Base-by-base conservation (phyloP, 2,113 vertebrate genomes). In the Cavia aperea region DNA sequence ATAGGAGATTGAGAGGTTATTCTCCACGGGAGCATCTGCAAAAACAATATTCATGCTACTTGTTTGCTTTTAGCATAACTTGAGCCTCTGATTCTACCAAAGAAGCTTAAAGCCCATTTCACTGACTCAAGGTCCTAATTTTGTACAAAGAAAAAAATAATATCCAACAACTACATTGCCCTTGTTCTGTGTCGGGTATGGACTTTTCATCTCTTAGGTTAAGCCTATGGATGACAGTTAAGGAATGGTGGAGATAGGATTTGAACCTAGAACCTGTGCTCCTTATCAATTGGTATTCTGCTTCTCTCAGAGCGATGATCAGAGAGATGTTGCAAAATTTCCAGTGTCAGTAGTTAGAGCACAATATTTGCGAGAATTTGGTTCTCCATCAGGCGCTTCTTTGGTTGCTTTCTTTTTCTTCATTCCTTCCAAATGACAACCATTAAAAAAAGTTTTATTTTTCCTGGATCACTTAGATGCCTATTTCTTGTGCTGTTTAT, bases 31-130 rank as follows among this genome's bases (percentile, higher is more conserved):
- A 90, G 51, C 73, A 49, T 95, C 87, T 90, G 92, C 49, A 77
- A 93, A 96, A 95, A 81, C 90, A 93, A 95, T 90, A 83, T 90
- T 73, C 84, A 12, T 14, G 56, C 66, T 60, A 1, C 58, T 70
- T 82, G 62, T 83, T 72, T 92, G 46, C 36, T 84, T 88, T 86
- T n/a, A 68, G 51, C 4, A 4, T 15, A n/a, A 54, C 33, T 49
- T 46, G 75, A 63, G 23, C 33, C 60, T 79, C 72, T n/a, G 43
- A 43, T n/a, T 73, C 83, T 65, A 31, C 65, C 46, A 39, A 86
- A 82, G 88, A 60, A 87, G 78, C 26, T 60, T 9, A 18, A 62
- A 62, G 70, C 3, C 75, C 62, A 14, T 73, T 82, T 83, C 4
- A 8, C 49, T 14, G 39, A 39, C 72, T n/a, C 0, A 19, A 88